Conservation (phyloP, 2,113 vertebrate species). For the Ia io region DNA sequence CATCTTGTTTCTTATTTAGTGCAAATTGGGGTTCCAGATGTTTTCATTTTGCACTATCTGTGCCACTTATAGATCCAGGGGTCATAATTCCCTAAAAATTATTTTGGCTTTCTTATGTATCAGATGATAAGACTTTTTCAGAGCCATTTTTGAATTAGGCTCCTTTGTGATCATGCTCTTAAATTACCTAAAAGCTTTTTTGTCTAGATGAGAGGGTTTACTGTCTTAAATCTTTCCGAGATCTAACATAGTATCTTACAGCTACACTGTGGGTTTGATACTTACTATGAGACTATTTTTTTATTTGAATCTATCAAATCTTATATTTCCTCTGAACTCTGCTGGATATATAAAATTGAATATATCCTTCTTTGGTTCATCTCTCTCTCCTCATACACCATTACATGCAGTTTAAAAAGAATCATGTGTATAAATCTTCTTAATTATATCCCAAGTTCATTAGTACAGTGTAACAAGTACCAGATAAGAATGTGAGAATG, state of each 20-base stretch:
- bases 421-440: not conserved
- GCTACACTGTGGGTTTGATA: not conserved
- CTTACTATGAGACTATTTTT: not conserved
- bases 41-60: not conserved
- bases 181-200: not conserved
- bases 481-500: not conserved
- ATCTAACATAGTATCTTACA: not conserved
- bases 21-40: not conserved
- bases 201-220: not conserved
- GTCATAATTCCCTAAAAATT: not conserved
- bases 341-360: not conserved
- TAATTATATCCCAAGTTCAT: not conserved
- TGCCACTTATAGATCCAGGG: not conserved
- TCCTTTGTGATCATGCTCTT: not conserved
- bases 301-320: not conserved
- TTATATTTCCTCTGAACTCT: not conserved
- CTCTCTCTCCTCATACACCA: not conserved
- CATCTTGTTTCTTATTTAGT: not conserved
- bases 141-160: not conserved
- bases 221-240: not conserved
- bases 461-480: not conserved
- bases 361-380: not conserved
- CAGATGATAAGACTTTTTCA: not conserved
- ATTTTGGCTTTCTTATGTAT: not conserved
- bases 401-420: not conserved